A percentile compares a stretch with the other conserved stretches of the same genome.
phyloP scores from a whole-genome alignment of 2,888 invertebrate species.

The Scaptomyza flava region DNA sequence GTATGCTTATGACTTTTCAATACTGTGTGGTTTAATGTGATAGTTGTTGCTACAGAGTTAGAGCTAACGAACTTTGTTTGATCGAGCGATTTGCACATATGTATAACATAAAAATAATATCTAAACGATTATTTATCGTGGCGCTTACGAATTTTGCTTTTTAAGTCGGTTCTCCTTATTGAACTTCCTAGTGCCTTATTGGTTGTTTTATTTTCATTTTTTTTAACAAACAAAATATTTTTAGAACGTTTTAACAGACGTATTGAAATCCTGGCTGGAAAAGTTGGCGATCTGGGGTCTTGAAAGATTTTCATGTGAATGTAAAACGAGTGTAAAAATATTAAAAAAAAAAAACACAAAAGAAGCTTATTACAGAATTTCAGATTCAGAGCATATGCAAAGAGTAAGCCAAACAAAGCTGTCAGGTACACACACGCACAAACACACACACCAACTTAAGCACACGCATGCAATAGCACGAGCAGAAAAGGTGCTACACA shows the following conservation, averaged over 20 bases:
- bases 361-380: constrained; percentile 53
- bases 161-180: no score
- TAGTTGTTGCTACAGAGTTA: no score
- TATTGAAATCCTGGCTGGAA: constrained; percentile 20
- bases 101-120: no score
- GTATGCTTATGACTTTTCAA: no score
- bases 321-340: constrained; percentile 47
- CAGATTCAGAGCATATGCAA: constrained; percentile 64
- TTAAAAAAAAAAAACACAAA: constrained; percentile 32
- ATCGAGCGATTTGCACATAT: no score
- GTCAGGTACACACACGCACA: constrained; percentile 38
- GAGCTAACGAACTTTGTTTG: no score
- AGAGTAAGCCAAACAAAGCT: constrained; percentile 45
- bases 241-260: constrained; percentile 49
- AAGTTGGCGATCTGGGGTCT: constrained; percentile 21
- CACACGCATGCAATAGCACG: background rate
- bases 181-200: background rate
- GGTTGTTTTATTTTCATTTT: constrained; percentile 21
- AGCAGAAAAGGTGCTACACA: constrained; percentile 3
- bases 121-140: no score
- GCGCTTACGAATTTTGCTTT: no score
- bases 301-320: constrained; percentile 31
- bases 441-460: background rate
- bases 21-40: no score
- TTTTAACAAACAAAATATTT: constrained; percentile 59